A percentile compares a stretch with the other conserved stretches of the same genome.
Conservation (phyloP, 2,113 vertebrate genomes). For the Colius striatus region DNA sequence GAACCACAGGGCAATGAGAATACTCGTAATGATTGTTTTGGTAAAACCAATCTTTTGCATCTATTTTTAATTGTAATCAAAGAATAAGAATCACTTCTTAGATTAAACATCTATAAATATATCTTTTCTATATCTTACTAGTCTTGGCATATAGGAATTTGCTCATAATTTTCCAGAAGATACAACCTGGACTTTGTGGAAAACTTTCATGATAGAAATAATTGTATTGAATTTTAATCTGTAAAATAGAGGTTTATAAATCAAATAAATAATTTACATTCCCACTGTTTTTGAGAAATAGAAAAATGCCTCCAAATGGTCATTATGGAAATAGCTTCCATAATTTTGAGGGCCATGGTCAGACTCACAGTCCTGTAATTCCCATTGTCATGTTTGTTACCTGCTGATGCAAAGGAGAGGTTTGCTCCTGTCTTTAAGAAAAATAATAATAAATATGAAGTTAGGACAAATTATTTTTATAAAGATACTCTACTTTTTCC, state of each 20-base stretch:
- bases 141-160: background rate
- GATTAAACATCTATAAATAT: background rate
- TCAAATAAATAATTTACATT: background rate
- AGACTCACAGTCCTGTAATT: background rate
- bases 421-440: too few species aligned
- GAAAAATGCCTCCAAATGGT: background rate
- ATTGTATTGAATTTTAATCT: background rate
- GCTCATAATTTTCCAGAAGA: background rate
- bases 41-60: background rate
- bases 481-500: background rate
- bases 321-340: background rate
- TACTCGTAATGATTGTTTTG: background rate
- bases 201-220: background rate
- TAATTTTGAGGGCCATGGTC: background rate
- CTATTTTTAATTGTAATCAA: background rate
- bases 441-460: background rate
- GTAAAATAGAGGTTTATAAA: background rate
- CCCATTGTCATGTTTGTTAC: background rate
- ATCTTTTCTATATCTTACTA: background rate
- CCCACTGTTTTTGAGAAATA: background rate
- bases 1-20: background rate
- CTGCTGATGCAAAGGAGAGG: background rate
- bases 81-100: background rate
- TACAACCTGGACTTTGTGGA: background rate
- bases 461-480: background rate